Conservation (phyloP, 1,140 invertebrate species). For the Drosophila virilis region DNA sequence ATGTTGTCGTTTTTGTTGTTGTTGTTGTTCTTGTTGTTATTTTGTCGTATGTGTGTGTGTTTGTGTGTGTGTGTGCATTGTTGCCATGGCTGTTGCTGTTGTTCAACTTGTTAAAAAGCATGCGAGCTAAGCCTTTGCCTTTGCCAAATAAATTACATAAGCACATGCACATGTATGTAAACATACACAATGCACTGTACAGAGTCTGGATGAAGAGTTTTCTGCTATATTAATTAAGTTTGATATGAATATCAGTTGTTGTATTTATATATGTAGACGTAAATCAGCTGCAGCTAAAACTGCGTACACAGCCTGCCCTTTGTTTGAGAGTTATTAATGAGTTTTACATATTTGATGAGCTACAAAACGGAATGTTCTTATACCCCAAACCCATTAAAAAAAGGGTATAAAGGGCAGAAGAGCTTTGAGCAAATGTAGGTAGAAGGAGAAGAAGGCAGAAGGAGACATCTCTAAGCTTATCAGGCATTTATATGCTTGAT, state of each 20-base stretch:
- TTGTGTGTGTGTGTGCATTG: slow-evolving; percentile 14
- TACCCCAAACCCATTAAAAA: too few species aligned
- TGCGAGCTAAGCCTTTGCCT: slow-evolving; percentile 41
- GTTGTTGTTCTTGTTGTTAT: neutral
- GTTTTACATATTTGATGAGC: slow-evolving; percentile 77
- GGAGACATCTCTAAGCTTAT: too few species aligned
- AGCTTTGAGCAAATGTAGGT: too few species aligned
- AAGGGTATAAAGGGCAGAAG: too few species aligned
- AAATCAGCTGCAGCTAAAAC: slow-evolving; percentile 12
- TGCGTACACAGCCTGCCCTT: slow-evolving; percentile 4
- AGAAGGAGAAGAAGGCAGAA: too few species aligned
- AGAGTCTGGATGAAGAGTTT: neutral
- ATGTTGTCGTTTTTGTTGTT: slow-evolving; percentile 10
- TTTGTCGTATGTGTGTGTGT: neutral
- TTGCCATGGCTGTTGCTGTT: slow-evolving; percentile 52
- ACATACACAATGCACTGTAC: slow-evolving; percentile 38
- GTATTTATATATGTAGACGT: slow-evolving; percentile 3
- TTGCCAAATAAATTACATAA: slow-evolving; percentile 71
- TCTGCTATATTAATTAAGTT: slow-evolving; percentile 22
- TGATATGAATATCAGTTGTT: slow-evolving; percentile 7
- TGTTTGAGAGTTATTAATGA: slow-evolving; percentile 76
- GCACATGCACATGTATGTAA: slow-evolving; percentile 29
- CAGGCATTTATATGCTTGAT: too few species aligned
- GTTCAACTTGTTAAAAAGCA: slow-evolving; percentile 74
- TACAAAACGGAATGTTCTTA: slow-evolving; percentile 45